Conservation (phyloP, 2,888 invertebrate genomes). For the Sympetrum striolatum region DNA sequence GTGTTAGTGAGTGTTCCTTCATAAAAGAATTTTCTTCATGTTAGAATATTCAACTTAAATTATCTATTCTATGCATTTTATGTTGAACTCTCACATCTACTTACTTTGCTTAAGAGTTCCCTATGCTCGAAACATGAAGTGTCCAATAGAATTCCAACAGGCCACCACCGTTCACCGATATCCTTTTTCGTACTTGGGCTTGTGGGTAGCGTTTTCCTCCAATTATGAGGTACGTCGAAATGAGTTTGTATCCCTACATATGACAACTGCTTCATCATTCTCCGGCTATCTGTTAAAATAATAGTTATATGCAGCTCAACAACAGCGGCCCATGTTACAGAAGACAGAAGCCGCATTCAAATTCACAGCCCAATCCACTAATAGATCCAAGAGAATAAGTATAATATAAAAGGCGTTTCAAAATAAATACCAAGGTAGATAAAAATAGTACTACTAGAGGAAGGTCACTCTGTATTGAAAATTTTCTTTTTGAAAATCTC, state of each 20-base stretch:
- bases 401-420: too few relatives aligned
- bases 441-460: too few relatives aligned
- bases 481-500: too few relatives aligned
- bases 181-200: not conserved
- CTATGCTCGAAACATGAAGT: not conserved
- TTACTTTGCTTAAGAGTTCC: not conserved
- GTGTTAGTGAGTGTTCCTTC: too few relatives aligned
- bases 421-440: too few relatives aligned
- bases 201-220: not conserved
- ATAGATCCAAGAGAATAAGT: too few relatives aligned
- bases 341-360: slow-evolving; percentile 74
- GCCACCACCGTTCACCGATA: not conserved
- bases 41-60: not conserved
- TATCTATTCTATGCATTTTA: too few relatives aligned
- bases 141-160: not conserved
- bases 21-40: too few relatives aligned
- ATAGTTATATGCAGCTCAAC: slow-evolving; percentile 54
- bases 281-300: not conserved
- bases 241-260: not conserved
- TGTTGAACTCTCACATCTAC: not conserved
- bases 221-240: not conserved
- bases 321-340: slow-evolving; percentile 79
- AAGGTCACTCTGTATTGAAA: too few relatives aligned
- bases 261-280: not conserved
- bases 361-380: slow-evolving; percentile 53